A percentile compares a stretch with the other conserved stretches of the same genome.
Evolutionary conservation across 30 jellyfish, hydroid and myxozoan species (phyloP).

Genomic region (Hydractinia symbiolongicarpus): DNA sequence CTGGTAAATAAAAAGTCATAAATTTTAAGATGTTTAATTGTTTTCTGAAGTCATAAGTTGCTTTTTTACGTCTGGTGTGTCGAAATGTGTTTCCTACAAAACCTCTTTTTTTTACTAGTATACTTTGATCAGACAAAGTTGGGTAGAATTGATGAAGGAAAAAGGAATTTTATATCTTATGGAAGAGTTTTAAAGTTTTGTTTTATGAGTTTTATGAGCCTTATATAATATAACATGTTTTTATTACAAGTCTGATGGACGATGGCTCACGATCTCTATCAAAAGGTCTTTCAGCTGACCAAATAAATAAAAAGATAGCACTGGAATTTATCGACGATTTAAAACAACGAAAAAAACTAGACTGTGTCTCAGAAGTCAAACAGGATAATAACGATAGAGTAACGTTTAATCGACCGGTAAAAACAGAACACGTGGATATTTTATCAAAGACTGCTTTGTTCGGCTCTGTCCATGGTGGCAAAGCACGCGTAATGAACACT

Average conservation of each 20-base stretch:
- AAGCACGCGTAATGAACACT: background rate
- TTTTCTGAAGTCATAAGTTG: no score
- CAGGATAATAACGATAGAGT: background rate
- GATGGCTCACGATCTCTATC: conserved; percentile 16
- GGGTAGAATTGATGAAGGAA: no score
- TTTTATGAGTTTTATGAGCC: no score
- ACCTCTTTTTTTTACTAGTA: no score
- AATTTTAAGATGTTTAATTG: no score
- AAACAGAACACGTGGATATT: background rate
- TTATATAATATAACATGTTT: no score
- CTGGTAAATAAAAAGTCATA: no score
- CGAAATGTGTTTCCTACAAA: no score
- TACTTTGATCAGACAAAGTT: no score
- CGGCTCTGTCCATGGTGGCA: background rate
- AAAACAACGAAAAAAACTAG: background rate
- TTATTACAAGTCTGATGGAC: conserved; percentile 10
- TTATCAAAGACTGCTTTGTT: background rate
- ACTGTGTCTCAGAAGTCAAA: background rate
- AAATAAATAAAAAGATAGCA: conserved; percentile 20
- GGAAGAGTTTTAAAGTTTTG: no score
- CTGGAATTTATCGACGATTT: conserved; percentile 20
- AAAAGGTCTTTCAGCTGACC: conserved; percentile 22
- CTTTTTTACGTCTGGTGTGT: no score
- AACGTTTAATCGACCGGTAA: background rate
- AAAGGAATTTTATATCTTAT: no score